phyloP scores from a whole-genome alignment of 92 coral and sea anemone genomes.

The Parazoanthus swiftii region DNA sequence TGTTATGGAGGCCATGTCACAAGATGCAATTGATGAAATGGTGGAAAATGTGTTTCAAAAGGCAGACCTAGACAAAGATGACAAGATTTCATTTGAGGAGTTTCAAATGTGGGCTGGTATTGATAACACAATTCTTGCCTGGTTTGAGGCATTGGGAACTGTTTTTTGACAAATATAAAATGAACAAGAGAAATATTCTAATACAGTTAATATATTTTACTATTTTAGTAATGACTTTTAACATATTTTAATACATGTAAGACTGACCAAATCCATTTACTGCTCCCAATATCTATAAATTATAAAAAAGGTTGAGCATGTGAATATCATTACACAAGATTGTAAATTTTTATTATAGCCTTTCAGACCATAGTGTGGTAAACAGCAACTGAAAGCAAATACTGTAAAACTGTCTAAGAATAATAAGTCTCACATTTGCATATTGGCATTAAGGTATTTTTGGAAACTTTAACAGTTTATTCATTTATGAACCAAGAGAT shows the following conservation, averaged over 20 bases:
- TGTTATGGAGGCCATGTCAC: conserved; percentile 99
- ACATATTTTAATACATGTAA: too few species aligned
- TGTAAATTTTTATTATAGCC: background rate
- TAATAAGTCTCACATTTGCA: too few species aligned
- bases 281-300: too few species aligned
- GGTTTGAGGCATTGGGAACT: conserved; percentile 99
- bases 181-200: background rate
- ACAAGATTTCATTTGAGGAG: conserved; percentile 90
- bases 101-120: conserved; percentile 91
- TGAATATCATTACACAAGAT: background rate
- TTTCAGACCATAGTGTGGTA: background rate
- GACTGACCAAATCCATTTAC: too few species aligned
- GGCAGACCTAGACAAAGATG: conserved; percentile 89
- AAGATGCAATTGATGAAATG: conserved; percentile 99
- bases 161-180: conserved; percentile 54
- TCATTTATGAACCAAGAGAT: too few species aligned
- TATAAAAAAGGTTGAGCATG: background rate
- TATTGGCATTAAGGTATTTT: too few species aligned
- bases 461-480: too few species aligned
- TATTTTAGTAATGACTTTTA: background rate
- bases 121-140: conserved; percentile 89
- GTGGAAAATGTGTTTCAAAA: conserved; percentile 87
- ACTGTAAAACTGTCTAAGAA: background rate
- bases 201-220: background rate
- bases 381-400: background rate